A percentile compares a stretch with the other conserved stretches of the same genome.
phyloP scores from a whole-genome alignment of 1,140 invertebrate genomes.

The Epicauta chinensis region DNA sequence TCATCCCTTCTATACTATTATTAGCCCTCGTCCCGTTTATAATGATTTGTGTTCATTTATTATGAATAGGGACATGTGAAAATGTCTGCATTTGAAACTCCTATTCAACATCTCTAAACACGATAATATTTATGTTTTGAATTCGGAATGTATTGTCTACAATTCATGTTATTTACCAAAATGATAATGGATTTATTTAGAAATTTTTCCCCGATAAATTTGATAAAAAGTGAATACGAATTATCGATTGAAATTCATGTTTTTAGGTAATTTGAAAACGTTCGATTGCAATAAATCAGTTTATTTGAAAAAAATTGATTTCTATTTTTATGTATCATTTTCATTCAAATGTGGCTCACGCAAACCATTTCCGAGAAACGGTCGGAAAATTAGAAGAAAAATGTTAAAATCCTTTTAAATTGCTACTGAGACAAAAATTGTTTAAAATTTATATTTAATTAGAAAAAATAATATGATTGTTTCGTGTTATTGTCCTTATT shows the following conservation, averaged over 20 bases:
- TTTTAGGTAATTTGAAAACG: constrained; percentile 12
- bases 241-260: constrained; percentile 11
- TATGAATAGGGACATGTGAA: constrained; percentile 8
- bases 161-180: neutral
- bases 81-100: constrained; percentile 3
- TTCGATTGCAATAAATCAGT: constrained; percentile 13
- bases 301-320: constrained; percentile 9
- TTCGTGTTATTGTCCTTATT: neutral
- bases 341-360: constrained; percentile 14
- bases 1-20: too few relatives aligned
- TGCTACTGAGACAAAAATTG: neutral
- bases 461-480: neutral
- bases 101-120: constrained; percentile 12
- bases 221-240: constrained; percentile 2
- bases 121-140: constrained; percentile 9
- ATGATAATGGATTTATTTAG: neutral
- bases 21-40: too few relatives aligned
- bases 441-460: neutral
- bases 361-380: constrained; percentile 7
- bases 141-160: constrained; percentile 11
- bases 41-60: neutral
- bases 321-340: constrained; percentile 5
- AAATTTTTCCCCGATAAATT: neutral
- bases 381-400: constrained; percentile 7
- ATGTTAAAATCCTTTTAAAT: neutral